Evolutionary conservation across 1,140 invertebrate species (phyloP).

Genomic region (Branchinecta lindahli): DNA sequence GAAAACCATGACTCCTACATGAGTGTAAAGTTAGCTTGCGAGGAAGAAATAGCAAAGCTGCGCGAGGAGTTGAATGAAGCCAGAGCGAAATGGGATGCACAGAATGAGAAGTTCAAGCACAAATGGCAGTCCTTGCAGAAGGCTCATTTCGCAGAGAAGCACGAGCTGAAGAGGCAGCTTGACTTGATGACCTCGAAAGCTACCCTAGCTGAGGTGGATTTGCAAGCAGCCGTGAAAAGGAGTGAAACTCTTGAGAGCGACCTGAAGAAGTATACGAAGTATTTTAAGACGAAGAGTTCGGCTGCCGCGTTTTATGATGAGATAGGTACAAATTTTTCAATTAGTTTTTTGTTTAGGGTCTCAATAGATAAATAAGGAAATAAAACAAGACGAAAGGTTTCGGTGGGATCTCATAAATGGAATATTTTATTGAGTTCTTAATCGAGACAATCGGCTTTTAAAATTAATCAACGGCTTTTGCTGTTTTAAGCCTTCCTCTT

Average conservation of each 20-base stretch:
- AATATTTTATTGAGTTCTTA: too few species aligned
- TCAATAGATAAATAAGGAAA: too few species aligned
- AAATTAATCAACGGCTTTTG: too few species aligned
- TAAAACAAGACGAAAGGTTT: too few species aligned
- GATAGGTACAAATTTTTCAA: too few species aligned
- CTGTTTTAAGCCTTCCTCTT: too few species aligned
- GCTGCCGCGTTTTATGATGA: background rate
- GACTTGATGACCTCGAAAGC: background rate
- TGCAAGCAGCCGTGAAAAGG: background rate
- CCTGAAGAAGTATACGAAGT: background rate
- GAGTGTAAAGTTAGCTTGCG: background rate
- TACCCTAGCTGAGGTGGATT: background rate
- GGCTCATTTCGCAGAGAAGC: slow-evolving; percentile 1
- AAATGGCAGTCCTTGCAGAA: background rate
- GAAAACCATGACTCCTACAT: background rate
- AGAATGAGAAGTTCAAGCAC: background rate
- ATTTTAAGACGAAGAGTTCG: background rate
- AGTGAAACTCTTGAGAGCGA: background rate
- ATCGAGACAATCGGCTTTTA: too few species aligned
- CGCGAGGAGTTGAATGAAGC: background rate
- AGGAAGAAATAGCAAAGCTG: background rate
- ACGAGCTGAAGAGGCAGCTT: background rate
- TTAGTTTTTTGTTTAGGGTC: too few species aligned
- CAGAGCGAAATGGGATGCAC: background rate
- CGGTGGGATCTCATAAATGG: too few species aligned